Evolutionary conservation across 2,888 invertebrate species (phyloP).

Genomic region (Drosophila maculinotata): DNA sequence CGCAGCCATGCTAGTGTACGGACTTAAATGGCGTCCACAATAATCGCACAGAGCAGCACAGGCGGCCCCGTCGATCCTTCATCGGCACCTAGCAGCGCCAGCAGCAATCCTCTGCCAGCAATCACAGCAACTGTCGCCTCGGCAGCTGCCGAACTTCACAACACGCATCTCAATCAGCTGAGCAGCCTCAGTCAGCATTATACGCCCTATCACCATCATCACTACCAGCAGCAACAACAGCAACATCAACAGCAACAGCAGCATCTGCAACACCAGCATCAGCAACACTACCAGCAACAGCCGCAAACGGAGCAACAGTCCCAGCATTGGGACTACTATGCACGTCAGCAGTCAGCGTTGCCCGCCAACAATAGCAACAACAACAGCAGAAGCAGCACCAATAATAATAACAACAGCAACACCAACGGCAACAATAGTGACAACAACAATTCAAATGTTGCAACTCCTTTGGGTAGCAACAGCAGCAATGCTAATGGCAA

Average conservation of each 20-base stretch:
- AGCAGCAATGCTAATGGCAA: conserved; percentile 57
- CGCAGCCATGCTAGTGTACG: conserved; percentile 82
- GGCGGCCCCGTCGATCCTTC: conserved; percentile 82
- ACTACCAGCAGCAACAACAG: conserved; percentile 62
- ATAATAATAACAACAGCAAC: conserved; percentile 68
- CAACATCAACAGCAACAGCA: conserved; percentile 62
- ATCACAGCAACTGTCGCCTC: conserved; percentile 64
- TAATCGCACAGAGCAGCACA: conserved; percentile 84
- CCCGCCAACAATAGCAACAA: conserved; percentile 60
- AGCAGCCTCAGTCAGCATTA: conserved; percentile 83
- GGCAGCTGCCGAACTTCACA: conserved; percentile 73
- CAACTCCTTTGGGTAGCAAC: conserved; percentile 64
- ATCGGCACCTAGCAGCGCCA: conserved; percentile 56
- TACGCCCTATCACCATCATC: conserved; percentile 71
- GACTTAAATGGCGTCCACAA: conserved; percentile 85
- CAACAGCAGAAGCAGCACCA: conserved; percentile 56
- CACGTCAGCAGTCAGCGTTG: conserved; percentile 70
- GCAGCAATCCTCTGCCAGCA: conserved; percentile 52
- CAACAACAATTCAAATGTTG: conserved; percentile 58
- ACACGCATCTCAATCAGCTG: conserved; percentile 83
- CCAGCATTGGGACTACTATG: conserved; percentile 84
- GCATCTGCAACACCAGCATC: conserved; percentile 65
- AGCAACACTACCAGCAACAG: conserved; percentile 47
- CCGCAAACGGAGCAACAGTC: conserved; percentile 71
- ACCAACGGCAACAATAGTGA: conserved; percentile 48